These are phyloP conservation scores for Pangasius krempfi DNA, from an alignment of 2,797 vertebrate species.

Conservation along the genomic window DNA sequence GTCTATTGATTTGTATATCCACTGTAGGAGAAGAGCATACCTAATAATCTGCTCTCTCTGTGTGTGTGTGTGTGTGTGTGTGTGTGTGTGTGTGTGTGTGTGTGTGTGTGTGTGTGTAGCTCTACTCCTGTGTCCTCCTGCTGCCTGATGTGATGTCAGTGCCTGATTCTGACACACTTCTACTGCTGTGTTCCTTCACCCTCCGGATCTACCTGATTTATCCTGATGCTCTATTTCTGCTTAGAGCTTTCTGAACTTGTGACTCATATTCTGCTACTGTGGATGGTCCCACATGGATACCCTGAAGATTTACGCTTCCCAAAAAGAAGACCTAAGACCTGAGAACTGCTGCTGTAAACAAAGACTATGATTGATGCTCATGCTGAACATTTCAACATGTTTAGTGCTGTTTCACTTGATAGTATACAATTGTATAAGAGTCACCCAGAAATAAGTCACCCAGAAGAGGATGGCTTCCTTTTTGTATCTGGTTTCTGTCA, in stretches of 20 bases:
- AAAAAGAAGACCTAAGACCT: background rate
- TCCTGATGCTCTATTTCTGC: constrained; percentile 1
- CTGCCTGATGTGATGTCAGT: background rate
- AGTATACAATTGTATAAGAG: background rate
- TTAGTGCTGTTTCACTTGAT: background rate
- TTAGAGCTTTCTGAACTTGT: constrained; percentile 1
- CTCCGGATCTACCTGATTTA: background rate
- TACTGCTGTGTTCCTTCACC: background rate
- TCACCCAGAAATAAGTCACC: background rate
- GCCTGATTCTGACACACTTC: constrained; percentile 8
- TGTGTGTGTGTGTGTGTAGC: no score
- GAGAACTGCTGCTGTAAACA: background rate
- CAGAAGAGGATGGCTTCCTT: background rate
- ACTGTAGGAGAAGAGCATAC: background rate
- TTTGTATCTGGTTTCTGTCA: background rate
- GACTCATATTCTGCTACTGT: constrained; percentile 5
- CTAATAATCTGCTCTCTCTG: background rate
- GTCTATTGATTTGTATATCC: background rate
- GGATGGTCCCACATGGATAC: background rate
- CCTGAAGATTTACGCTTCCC: background rate
- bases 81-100: no score
- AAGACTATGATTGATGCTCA: background rate
- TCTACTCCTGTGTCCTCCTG: background rate
- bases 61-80: background rate
- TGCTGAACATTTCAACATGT: background rate